These are phyloP conservation scores for Ploceus nigricollis DNA, from an alignment of 2,113 vertebrate species.

Conservation along the genomic window DNA sequence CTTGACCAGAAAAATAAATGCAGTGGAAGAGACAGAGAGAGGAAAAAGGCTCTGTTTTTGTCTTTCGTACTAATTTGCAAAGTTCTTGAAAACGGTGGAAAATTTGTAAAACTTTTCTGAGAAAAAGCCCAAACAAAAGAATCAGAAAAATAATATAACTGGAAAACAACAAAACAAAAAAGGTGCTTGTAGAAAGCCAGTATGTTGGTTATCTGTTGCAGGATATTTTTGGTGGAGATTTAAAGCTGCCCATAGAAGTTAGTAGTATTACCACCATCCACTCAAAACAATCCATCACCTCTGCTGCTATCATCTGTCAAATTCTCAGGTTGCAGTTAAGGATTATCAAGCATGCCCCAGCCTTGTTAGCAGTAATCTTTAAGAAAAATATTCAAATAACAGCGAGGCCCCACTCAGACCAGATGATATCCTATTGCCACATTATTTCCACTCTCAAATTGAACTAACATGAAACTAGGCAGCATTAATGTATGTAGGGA, in stretches of 20 bases:
- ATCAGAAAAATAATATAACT: background rate
- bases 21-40: background rate
- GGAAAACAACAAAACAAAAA: background rate
- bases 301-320: background rate
- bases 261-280: background rate
- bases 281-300: rapidly evolving
- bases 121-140: background rate
- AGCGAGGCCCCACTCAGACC: background rate
- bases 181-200: background rate
- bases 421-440: background rate
- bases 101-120: background rate
- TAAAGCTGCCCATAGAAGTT: background rate
- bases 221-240: background rate
- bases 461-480: background rate
- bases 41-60: background rate
- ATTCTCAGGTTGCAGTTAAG: background rate
- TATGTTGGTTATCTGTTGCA: background rate
- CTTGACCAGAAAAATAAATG: background rate
- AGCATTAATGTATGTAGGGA: background rate
- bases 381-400: background rate
- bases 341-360: background rate
- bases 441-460: background rate
- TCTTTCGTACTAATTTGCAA: background rate
- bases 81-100: background rate
- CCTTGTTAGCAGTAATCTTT: background rate